Evolutionary conservation across 2,113 vertebrate genomes (phyloP).

Genomic region (Apteryx mantelli): DNA sequence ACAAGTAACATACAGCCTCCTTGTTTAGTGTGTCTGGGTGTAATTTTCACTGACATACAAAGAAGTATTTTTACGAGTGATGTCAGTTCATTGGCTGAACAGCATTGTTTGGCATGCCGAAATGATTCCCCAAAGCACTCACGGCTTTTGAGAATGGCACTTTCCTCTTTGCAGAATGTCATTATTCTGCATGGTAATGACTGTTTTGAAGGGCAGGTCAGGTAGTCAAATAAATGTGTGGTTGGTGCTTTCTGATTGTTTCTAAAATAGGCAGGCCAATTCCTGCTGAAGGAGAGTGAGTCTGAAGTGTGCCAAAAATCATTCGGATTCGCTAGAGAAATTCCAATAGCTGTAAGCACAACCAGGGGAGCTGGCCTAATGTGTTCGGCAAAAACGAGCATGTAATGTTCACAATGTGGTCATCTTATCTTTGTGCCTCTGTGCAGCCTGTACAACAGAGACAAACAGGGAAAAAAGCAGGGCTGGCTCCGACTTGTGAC

Average conservation of each 20-base stretch:
- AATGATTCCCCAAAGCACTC: not conserved
- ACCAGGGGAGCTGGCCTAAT: not conserved
- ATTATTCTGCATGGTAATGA: not conserved
- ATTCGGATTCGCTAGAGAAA: constrained; percentile 1
- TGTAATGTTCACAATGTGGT: not conserved
- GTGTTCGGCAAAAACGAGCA: not conserved
- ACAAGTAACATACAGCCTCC: constrained; percentile 27
- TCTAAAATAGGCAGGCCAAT: constrained; percentile 45
- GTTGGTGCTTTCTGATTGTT: constrained; percentile 49
- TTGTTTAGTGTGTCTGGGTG: not conserved
- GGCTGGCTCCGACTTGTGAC: not conserved
- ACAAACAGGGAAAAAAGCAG: not conserved
- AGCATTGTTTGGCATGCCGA: not conserved
- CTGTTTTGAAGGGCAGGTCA: constrained; percentile 31
- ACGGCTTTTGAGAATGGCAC: not conserved
- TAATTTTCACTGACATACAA: not conserved
- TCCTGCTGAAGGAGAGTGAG: constrained; percentile 21
- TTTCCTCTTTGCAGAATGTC: not conserved
- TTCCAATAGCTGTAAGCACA: constrained; percentile 14
- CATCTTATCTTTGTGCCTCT: not conserved
- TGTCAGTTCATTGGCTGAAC: constrained; percentile 20
- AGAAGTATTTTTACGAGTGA: constrained; percentile 32
- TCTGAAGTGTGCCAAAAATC: constrained; percentile 46
- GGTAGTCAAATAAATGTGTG: constrained; percentile 23
- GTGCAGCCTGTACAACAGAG: not conserved